A percentile compares a stretch with the other conserved stretches of the same genome.
Conservation (phyloP, 2,797 vertebrate species). For the Labroides dimidiatus region DNA sequence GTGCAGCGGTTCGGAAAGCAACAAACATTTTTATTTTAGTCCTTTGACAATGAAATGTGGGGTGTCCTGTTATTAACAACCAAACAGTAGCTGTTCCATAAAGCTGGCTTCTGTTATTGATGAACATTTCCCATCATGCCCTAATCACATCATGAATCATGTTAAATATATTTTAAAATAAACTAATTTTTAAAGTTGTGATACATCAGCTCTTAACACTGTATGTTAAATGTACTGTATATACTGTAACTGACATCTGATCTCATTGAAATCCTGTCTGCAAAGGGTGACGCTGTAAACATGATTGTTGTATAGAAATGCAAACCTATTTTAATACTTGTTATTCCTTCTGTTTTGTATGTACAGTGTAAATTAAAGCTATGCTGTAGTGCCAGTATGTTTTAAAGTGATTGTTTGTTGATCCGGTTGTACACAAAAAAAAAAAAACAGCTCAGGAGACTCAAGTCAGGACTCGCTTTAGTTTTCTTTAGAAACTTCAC, state of each 20-base stretch:
- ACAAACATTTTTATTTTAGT: slow-evolving; percentile 3
- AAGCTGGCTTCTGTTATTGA: slow-evolving; percentile 5
- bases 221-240: slow-evolving; percentile 71
- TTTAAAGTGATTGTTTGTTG: slow-evolving; percentile 49
- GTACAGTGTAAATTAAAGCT: slow-evolving; percentile 81
- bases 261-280: slow-evolving; percentile 68
- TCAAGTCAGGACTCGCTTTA: neutral
- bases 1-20: no score
- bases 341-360: slow-evolving; percentile 82
- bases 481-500: neutral
- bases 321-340: slow-evolving; percentile 81
- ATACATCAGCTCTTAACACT: no score
- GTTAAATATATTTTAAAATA: neutral
- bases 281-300: slow-evolving; percentile 72
- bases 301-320: slow-evolving; percentile 78
- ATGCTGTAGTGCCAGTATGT: slow-evolving; percentile 72
- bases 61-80: slow-evolving; percentile 30
- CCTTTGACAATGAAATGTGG: slow-evolving; percentile 30
- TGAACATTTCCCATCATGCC: neutral
- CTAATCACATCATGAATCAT: neutral
- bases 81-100: slow-evolving; percentile 12
- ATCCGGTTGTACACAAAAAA: neutral
- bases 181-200: slow-evolving; percentile 12
- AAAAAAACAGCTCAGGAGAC: no score
- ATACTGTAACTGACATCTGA: slow-evolving; percentile 70